phyloP scores from a whole-genome alignment of 2,113 vertebrate species.

The Zonotrichia leucophrys region DNA sequence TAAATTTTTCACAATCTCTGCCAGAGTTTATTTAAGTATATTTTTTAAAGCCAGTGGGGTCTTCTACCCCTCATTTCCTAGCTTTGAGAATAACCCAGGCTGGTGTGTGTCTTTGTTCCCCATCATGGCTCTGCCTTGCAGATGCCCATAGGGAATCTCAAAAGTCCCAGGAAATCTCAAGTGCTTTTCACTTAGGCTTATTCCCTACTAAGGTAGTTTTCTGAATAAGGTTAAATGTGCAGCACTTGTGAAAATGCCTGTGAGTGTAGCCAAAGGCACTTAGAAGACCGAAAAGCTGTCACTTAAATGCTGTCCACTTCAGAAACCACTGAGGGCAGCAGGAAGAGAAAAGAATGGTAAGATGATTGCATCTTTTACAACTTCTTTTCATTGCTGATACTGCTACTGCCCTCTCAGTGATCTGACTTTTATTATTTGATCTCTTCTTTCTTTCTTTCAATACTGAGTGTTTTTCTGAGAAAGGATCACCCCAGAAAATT shows the following conservation, averaged over 20 bases:
- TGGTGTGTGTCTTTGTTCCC: neutral
- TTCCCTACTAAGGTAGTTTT: slow-evolving; percentile 57
- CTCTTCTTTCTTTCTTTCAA: neutral
- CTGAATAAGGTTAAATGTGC: slow-evolving; percentile 63
- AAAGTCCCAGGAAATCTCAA: slow-evolving; percentile 11
- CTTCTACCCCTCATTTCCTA: slow-evolving; percentile 37
- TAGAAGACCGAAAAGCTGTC: slow-evolving; percentile 45
- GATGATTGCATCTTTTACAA: slow-evolving; percentile 50
- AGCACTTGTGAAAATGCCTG: slow-evolving; percentile 38
- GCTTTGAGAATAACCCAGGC: slow-evolving; percentile 26
- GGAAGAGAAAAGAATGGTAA: slow-evolving; percentile 72
- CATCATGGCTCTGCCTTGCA: neutral
- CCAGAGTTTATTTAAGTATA: slow-evolving; percentile 1
- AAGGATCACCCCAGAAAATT: neutral
- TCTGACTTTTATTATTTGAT: slow-evolving; percentile 22
- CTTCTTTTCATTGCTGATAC: slow-evolving; percentile 7
- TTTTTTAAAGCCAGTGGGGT: slow-evolving; percentile 22
- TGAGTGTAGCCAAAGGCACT: slow-evolving; percentile 37
- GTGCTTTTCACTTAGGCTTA: slow-evolving; percentile 7
- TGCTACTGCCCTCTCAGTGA: neutral
- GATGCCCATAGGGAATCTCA: neutral
- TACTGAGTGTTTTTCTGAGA: slow-evolving; percentile 22
- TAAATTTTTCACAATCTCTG: slow-evolving; percentile 37
- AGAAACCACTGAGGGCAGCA: slow-evolving; percentile 59
- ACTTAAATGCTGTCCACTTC: slow-evolving; percentile 42